Percentiles rank a stretch among this genome's conserved stretches.
These are phyloP conservation scores for Gila robusta DNA, from an alignment of 2,797 vertebrate genomes.

Conservation along the genomic window DNA sequence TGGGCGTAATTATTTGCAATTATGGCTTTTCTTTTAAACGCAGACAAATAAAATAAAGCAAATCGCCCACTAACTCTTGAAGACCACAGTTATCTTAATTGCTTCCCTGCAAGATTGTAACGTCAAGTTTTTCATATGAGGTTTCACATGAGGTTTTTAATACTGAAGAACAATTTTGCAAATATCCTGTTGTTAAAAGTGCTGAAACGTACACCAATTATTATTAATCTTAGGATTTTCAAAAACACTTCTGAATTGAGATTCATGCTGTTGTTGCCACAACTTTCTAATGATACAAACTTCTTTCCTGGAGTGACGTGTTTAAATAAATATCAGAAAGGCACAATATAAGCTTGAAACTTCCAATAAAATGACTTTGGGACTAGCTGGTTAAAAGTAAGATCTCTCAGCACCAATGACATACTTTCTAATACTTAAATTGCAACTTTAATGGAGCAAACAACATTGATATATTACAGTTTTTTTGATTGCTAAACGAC, in stretches of 20 bases:
- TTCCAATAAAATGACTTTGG: not conserved
- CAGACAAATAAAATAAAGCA: slow-evolving; percentile 41
- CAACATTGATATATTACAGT: not conserved
- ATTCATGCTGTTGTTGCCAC: not conserved
- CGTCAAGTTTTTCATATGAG: not conserved
- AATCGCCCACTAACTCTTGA: not conserved
- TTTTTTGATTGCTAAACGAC: no score
- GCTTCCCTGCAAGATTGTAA: not conserved
- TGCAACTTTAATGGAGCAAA: slow-evolving; percentile 15
- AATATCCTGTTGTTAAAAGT: not conserved
- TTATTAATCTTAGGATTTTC: not conserved
- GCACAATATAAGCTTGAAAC: not conserved
- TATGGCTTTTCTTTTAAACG: slow-evolving; percentile 26
- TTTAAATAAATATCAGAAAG: no score
- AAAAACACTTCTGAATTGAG: not conserved
- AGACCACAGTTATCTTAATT: slow-evolving; percentile 8
- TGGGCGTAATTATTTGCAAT: slow-evolving; percentile 44
- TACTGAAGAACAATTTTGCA: not conserved
- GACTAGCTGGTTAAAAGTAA: not conserved
- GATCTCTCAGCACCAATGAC: not conserved
- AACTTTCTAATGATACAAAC: not conserved
- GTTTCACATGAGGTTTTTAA: not conserved
- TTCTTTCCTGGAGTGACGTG: not conserved
- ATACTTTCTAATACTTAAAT: not conserved
- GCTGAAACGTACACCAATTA: not conserved